These are phyloP conservation scores for Melieria picta DNA, from an alignment of 2,888 invertebrate species.

Conservation along the genomic window DNA sequence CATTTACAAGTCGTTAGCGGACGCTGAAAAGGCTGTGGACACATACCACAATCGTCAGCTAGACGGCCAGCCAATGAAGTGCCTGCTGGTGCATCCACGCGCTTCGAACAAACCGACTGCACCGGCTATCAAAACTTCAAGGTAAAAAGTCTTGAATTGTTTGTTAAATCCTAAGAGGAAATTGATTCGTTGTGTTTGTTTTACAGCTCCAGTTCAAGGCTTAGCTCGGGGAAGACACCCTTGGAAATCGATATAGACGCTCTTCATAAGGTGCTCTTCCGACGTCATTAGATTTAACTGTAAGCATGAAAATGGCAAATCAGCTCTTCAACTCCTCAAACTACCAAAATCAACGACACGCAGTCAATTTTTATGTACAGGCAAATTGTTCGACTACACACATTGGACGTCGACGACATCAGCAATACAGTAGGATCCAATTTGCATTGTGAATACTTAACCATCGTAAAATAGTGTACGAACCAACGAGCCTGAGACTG, in stretches of 20 bases:
- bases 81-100: conserved; percentile 83
- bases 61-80: conserved; percentile 94
- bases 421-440: too few species aligned
- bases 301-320: too few species aligned
- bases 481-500: too few species aligned
- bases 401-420: too few species aligned
- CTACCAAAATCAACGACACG: neutral
- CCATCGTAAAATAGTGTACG: too few species aligned
- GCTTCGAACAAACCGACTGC: conserved; percentile 71
- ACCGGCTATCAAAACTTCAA: conserved; percentile 56
- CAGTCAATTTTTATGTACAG: neutral
- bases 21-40: conserved; percentile 90
- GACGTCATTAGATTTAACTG: conserved; percentile 51
- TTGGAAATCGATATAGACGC: conserved; percentile 66
- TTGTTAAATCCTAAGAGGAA: neutral
- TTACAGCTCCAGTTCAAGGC: conserved; percentile 48
- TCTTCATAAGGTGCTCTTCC: conserved; percentile 64
- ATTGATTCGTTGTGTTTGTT: neutral
- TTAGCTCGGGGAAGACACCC: conserved; percentile 53
- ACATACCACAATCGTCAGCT: conserved; percentile 92
- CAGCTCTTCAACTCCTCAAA: neutral
- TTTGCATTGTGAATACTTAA: too few species aligned
- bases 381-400: too few species aligned
- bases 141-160: conserved; percentile 45
- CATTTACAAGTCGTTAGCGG: conserved; percentile 84